Evolutionary conservation across 2,888 invertebrate genomes (phyloP).

Genomic region (Mythimna vitellina): DNA sequence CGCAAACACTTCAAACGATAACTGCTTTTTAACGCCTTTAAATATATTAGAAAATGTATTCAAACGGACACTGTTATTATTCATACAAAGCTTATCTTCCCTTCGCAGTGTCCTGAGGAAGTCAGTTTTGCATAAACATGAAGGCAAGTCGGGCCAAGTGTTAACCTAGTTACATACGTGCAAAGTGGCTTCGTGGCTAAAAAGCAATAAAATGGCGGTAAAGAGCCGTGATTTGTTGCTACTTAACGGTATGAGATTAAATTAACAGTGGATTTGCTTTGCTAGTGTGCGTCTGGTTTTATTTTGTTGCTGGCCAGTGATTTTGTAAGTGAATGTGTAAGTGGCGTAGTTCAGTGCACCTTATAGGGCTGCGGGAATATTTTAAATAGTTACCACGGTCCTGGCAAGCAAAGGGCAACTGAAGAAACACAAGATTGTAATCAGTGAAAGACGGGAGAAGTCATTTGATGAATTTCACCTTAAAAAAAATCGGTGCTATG

Average conservation of each 20-base stretch:
- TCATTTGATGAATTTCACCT: too few relatives aligned
- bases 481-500: too few relatives aligned
- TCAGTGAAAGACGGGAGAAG: too few relatives aligned
- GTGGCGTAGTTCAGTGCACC: too few relatives aligned
- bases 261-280: conserved; percentile 1
- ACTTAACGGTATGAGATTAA: conserved; percentile 48
- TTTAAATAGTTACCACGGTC: too few relatives aligned
- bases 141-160: conserved; percentile 39
- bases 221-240: conserved; percentile 53
- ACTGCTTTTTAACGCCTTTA: conserved; percentile 35
- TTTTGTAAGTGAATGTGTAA: background rate
- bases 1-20: conserved; percentile 28
- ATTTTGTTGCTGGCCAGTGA: conserved; percentile 2
- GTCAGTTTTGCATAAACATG: conserved; percentile 65
- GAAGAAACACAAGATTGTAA: too few relatives aligned
- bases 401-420: too few relatives aligned
- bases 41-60: conserved; percentile 61
- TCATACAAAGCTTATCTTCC: conserved; percentile 64
- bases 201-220: conserved; percentile 56
- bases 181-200: conserved; percentile 28
- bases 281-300: conserved; percentile 30
- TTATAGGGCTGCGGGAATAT: too few relatives aligned
- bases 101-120: conserved; percentile 63
- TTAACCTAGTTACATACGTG: conserved; percentile 61
- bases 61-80: conserved; percentile 64